These are phyloP conservation scores for Pteronotus mesoamericanus DNA, from an alignment of 2,797 vertebrate species.

Conservation along the genomic window DNA sequence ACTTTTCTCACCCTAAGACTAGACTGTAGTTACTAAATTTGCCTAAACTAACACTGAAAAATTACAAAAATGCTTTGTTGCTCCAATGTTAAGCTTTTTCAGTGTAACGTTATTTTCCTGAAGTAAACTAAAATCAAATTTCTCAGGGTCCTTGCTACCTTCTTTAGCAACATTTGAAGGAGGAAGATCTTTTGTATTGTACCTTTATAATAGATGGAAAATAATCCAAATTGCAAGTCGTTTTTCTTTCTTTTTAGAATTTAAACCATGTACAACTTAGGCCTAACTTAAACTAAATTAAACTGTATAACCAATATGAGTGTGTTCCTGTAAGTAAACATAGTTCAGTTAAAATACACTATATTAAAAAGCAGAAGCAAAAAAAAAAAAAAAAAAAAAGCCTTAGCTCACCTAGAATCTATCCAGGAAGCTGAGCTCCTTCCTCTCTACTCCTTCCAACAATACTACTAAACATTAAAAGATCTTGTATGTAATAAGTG, in stretches of 20 bases:
- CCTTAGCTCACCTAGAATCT: background rate
- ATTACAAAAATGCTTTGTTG: slow-evolving; percentile 76
- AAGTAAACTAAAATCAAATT: slow-evolving; percentile 79
- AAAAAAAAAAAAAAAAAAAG: background rate
- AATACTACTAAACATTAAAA: background rate
- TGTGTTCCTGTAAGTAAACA: slow-evolving; percentile 76
- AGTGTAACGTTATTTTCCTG: slow-evolving; percentile 75
- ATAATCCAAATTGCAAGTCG: slow-evolving; percentile 67
- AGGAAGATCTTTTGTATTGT: slow-evolving; percentile 75
- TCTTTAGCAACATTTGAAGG: slow-evolving; percentile 71
- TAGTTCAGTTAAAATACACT: slow-evolving; percentile 78
- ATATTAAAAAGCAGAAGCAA: background rate
- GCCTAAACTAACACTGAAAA: slow-evolving; percentile 73
- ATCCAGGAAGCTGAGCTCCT: background rate
- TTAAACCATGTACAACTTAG: slow-evolving; percentile 74
- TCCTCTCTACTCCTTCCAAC: too few relatives aligned
- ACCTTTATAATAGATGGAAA: slow-evolving; percentile 75
- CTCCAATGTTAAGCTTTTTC: slow-evolving; percentile 78
- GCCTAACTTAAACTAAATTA: slow-evolving; percentile 78
- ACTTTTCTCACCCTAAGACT: background rate
- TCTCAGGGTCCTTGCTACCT: slow-evolving; percentile 70
- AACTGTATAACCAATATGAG: slow-evolving; percentile 72
- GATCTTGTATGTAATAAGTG: background rate
- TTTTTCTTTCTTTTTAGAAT: slow-evolving; percentile 67
- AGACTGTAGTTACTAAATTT: slow-evolving; percentile 66